These are phyloP conservation scores for Cyanoliseus patagonus DNA, from an alignment of 2,113 vertebrate genomes.

Conservation along the genomic window DNA sequence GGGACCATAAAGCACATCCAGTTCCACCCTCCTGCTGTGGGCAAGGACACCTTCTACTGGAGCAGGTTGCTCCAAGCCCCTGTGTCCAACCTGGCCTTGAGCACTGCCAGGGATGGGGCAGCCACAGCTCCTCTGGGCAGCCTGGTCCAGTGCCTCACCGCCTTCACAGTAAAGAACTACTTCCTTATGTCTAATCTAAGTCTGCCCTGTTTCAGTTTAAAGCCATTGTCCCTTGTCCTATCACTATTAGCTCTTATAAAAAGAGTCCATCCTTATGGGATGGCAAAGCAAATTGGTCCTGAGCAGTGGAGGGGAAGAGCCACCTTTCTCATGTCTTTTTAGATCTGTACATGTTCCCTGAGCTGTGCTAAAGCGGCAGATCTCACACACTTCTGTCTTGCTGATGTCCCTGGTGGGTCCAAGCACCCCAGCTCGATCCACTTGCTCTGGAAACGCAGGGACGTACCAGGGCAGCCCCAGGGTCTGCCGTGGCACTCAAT, in stretches of 20 bases:
- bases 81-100: not conserved
- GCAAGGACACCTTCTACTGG: not conserved
- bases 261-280: not conserved
- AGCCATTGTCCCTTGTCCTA: not conserved
- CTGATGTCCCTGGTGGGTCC: not conserved
- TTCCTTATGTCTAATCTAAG: not conserved
- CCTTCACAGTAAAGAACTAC: not conserved
- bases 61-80: not conserved
- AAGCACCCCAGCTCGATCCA: not conserved
- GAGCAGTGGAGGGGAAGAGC: not conserved
- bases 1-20: not conserved
- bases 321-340: not conserved
- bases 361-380: not conserved
- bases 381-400: fast-evolving
- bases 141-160: not conserved
- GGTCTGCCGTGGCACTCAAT: fast-evolving
- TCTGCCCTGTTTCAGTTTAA: not conserved
- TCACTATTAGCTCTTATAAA: not conserved
- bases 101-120: not conserved
- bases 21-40: not conserved
- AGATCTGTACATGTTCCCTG: not conserved
- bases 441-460: fast-evolving
- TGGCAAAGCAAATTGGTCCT: not conserved
- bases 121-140: not conserved
- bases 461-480: not conserved